Conservation (phyloP, 30 jellyfish, hydroid and myxozoan species). For the Aurelia sp. region DNA sequence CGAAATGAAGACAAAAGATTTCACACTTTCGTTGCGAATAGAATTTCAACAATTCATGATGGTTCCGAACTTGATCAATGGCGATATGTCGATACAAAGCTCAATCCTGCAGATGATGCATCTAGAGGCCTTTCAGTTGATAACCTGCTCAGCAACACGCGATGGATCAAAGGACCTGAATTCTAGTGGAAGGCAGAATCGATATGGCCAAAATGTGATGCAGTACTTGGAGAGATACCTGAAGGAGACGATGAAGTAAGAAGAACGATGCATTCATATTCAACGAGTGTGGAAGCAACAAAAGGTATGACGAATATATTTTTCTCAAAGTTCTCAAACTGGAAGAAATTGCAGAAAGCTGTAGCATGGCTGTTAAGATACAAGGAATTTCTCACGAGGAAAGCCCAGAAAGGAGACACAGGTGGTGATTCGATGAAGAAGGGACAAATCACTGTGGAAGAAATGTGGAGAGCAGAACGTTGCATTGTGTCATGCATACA, state of each 20-base stretch:
- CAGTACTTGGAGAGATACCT: neutral
- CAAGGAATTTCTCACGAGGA: too few relatives aligned
- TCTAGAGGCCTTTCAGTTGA: constrained; percentile 31
- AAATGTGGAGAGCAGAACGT: neutral
- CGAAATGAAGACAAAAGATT: constrained; percentile 17
- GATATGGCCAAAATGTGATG: too few relatives aligned
- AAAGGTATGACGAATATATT: neutral
- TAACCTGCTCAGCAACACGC: neutral
- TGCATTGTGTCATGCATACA: neutral
- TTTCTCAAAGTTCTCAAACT: neutral
- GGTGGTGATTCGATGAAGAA: neutral
- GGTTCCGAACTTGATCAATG: constrained; percentile 49
- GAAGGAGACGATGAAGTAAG: constrained; percentile 34
- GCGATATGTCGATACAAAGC: constrained; percentile 23
- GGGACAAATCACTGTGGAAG: too few relatives aligned
- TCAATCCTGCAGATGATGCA: constrained; percentile 54
- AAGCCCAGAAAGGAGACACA: too few relatives aligned
- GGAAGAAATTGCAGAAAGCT: constrained; percentile 23
- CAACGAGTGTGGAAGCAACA: neutral
- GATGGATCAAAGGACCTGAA: constrained; percentile 29
- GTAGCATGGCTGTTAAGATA: neutral
- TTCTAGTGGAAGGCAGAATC: too few relatives aligned
- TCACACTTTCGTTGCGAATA: constrained; percentile 43
- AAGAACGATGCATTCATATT: neutral
- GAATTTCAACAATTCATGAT: constrained; percentile 62